A percentile compares a stretch with the other conserved stretches of the same genome.
phyloP scores from a whole-genome alignment of 2,888 invertebrate genomes.

The Philonicus albiceps region DNA sequence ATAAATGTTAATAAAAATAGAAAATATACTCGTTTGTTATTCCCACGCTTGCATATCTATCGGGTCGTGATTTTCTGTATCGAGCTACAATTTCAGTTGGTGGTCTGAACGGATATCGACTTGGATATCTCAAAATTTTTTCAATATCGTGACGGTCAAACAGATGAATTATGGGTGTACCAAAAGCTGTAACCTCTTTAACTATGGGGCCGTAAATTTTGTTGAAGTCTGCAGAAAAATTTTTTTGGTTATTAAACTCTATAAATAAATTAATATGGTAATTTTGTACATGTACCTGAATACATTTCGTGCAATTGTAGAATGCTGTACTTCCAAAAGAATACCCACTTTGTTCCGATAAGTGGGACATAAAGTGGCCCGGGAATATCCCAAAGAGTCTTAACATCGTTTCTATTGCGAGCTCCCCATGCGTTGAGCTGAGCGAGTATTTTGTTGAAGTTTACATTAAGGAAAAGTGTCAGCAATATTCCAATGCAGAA shows the following conservation, averaged over 20 bases:
- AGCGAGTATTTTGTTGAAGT: neutral
- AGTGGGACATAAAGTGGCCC: constrained; percentile 78
- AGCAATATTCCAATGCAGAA: neutral
- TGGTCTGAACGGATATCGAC: constrained; percentile 80
- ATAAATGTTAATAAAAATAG: constrained; percentile 1
- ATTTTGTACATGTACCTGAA: constrained; percentile 66
- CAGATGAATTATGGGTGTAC: constrained; percentile 76
- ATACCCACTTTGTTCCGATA: constrained; percentile 83
- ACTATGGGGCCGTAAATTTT: constrained; percentile 78
- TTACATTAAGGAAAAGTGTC: neutral
- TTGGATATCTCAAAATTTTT: constrained; percentile 74
- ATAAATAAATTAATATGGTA: neutral
- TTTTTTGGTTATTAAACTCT: neutral
- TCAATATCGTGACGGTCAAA: constrained; percentile 77
- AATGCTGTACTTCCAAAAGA: constrained; percentile 73
- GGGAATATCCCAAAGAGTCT: constrained; percentile 68
- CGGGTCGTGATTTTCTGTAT: constrained; percentile 77
- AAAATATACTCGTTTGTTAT: constrained; percentile 82
- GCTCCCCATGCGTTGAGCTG: neutral
- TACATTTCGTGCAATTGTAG: constrained; percentile 82
- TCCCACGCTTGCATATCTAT: constrained; percentile 82
- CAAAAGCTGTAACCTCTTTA: constrained; percentile 79
- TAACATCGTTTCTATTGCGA: neutral
- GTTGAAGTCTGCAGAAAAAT: constrained; percentile 69
- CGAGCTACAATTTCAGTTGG: constrained; percentile 82